Conservation (phyloP, 2,888 invertebrate species). For the Caenorhabditis zanzibari region DNA sequence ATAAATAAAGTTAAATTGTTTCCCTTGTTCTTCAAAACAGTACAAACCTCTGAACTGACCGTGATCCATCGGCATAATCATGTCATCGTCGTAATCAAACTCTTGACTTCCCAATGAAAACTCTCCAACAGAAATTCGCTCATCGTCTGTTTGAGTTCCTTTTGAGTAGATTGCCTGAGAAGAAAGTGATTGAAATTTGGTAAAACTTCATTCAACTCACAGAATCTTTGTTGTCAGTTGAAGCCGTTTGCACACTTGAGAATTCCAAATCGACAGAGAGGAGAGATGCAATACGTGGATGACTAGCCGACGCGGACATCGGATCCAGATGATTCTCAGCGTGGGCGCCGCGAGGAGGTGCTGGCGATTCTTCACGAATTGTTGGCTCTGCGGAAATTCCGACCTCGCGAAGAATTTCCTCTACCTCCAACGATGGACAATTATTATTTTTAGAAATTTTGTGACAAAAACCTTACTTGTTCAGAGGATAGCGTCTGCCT, state of each 20-base stretch:
- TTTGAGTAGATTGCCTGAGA: conserved; percentile 81
- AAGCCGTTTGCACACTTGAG: conserved; percentile 53
- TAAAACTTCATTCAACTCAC: conserved; percentile 41
- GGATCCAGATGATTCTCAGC: conserved; percentile 29
- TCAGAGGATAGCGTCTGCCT: conserved; percentile 51
- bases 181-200: not conserved
- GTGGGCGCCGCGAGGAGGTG: conserved; percentile 40
- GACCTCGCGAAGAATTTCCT: conserved; percentile 70
- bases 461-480: too few species aligned
- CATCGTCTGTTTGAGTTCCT: conserved; percentile 83
- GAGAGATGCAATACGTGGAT: conserved; percentile 41
- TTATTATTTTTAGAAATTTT: not conserved
- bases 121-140: conserved; percentile 77
- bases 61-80: conserved; percentile 67
- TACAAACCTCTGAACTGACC: conserved; percentile 69
- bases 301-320: conserved; percentile 46
- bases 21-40: too few species aligned
- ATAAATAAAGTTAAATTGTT: not conserved
- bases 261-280: conserved; percentile 60
- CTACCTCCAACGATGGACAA: conserved; percentile 24
- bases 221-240: conserved; percentile 63
- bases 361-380: conserved; percentile 40
- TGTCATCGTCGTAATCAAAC: conserved; percentile 82
- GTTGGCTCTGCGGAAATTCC: conserved; percentile 66
- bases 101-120: conserved; percentile 79